Base-by-base conservation (phyloP, 2,888 invertebrate genomes). In the Megamerina dolium region DNA sequence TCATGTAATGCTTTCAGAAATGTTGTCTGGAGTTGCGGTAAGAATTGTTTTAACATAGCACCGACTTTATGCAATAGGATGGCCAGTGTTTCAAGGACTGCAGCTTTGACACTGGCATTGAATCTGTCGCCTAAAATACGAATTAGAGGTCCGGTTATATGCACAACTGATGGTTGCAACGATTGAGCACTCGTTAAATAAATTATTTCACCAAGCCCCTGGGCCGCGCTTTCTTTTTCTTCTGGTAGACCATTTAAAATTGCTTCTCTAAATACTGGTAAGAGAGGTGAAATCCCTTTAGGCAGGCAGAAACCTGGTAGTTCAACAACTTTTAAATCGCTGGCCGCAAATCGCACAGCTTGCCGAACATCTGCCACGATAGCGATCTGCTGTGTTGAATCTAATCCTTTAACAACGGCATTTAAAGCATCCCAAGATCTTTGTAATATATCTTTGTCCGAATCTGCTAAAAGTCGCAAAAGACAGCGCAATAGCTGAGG, bases 1-100 rank as follows among this genome's bases (percentile, higher is more conserved):
- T 99, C 99, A 66, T 87, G 85, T 42, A 97, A 75, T 4, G 96
- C 89, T 74, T 96, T 96, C 40, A 96, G 78, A 75, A 99, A 97
- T 14, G 97, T 97, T 2, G 96, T 96, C 76, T 97, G 97, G 29
- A 99, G 79, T 74, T 99, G 99, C 2, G 99, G 97, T 60, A 97
- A 77, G 75, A 99, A 99, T 68, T 97, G 96, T 72, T 95, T 95
- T 69, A 99, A 74, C 84, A 93, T 87, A 27, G 85, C 81, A 33
- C 94, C 94, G 50, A 95, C 94, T 80, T 96, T 97, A 23, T 84
- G 83, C 9, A 99, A 75, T n/a, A 99, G 76, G 48, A 88, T 80
- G 0, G 93, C 92, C 18, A 99, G 75, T 0, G 95, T 94, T 68
- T 96, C 94, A 19, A 99, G 74, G 23, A 99, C 94, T 21, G 96